Evolutionary conservation across 2,113 vertebrate species (phyloP).

Genomic region (Craseonycteris thonglongyai): DNA sequence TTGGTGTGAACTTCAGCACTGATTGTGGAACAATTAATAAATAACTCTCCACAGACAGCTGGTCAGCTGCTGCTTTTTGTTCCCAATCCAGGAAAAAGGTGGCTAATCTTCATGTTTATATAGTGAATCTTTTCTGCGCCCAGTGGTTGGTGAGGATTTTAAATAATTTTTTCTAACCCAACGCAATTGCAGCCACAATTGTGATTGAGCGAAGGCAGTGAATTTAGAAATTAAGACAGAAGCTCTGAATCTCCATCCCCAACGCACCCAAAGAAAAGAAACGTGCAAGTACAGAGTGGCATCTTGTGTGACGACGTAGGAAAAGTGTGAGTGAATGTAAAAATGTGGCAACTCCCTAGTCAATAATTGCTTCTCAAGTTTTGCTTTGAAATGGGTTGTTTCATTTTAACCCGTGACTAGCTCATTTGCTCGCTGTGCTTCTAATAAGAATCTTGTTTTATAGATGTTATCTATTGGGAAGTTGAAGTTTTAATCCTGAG

Average conservation of each 20-base stretch:
- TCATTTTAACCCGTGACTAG: conserved; percentile 25
- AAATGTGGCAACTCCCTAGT: conserved; percentile 36
- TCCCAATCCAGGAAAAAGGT: conserved; percentile 15
- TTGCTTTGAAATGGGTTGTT: conserved; percentile 24
- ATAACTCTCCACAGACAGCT: conserved; percentile 45
- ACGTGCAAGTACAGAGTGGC: background rate
- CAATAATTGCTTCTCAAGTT: conserved; percentile 31
- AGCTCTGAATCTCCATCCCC: background rate
- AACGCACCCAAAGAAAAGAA: background rate
- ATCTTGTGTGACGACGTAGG: background rate
- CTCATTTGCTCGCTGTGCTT: background rate
- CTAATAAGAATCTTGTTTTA: conserved; percentile 32
- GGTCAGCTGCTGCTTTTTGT: conserved; percentile 53
- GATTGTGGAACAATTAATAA: conserved; percentile 60
- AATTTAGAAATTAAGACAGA: background rate
- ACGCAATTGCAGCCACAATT: background rate
- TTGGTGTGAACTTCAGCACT: conserved; percentile 46
- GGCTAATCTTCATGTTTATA: conserved; percentile 47
- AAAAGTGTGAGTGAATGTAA: background rate
- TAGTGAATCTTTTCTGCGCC: background rate
- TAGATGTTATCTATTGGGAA: background rate
- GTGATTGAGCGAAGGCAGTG: background rate
- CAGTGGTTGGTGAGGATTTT: background rate
- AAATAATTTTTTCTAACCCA: background rate
- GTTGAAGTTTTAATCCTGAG: background rate